Base-by-base conservation (phyloP, 2,113 vertebrate species). In the Panurus biarmicus region DNA sequence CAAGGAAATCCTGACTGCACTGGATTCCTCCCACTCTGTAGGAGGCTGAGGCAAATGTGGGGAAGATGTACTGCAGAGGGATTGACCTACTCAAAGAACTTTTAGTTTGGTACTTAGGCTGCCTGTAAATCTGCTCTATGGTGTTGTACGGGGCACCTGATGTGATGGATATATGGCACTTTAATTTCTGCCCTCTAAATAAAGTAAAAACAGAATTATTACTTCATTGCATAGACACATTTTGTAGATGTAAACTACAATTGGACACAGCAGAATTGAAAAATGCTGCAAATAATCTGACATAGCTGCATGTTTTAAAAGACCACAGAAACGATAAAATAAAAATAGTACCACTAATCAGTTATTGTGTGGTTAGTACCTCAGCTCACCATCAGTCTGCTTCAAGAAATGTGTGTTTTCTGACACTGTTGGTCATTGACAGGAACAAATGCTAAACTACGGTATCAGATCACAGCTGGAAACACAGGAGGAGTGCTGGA, bases 401-500 rank as follows among this genome's bases (percentile, higher is more conserved):
- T 85, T 77, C 28, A n/a, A 62, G 36, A 90, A 73, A 50, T 57
- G 7, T 66, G 8, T 64, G 13, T 89, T 94, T 87, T 66, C 62
- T 96, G 89, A 85, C n/a, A 2, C 51, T 86, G 51, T 65, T 95
- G 77, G 35, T 89, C 60, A 69, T 93, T 95, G 80, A 44, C 90
- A 99, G 98, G 98, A 93, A 98, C 98, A 89, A 99, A 98, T 29
- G 98, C 98, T 38, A 99, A 98, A 60, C 96, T 99, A 35, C 98
- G 98, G 28, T 99, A 99, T 81, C 98, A 98, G 97, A 98, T 99
- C 96, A 99, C 98, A 71, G 98, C 98, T 64, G 98, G 98, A 71
- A 99, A 98, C 92, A 97, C 93, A 5, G 98, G 98, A 67, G 98
- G 98, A 25, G 98, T 98, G 42, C 98, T 99, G 95, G 98, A 97